phyloP scores from a whole-genome alignment of 2,797 vertebrate genomes.

The Myotis myotis region DNA sequence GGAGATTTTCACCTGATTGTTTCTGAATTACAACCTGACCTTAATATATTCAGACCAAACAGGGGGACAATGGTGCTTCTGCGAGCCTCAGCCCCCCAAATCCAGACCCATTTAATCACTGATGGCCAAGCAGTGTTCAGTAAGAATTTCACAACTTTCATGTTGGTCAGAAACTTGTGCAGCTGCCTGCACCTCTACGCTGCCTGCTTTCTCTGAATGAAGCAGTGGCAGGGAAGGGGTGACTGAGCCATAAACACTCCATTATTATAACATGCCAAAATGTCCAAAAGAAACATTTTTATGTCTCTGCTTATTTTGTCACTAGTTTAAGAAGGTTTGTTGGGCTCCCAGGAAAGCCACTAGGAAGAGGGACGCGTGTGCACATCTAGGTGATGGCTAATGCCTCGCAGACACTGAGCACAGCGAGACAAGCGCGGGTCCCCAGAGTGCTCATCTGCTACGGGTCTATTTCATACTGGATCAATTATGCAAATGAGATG shows the following conservation, averaged over 20 bases:
- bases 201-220: slow-evolving; percentile 84
- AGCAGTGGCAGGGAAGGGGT: slow-evolving; percentile 77
- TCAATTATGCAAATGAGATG: slow-evolving; percentile 87
- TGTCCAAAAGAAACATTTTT: slow-evolving; percentile 84
- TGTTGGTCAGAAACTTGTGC: slow-evolving; percentile 82
- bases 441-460: slow-evolving; percentile 85
- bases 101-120: slow-evolving; percentile 81
- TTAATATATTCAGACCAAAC: slow-evolving; percentile 77
- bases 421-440: slow-evolving; percentile 85
- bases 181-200: slow-evolving; percentile 76
- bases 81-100: slow-evolving; percentile 80
- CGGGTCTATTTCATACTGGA: slow-evolving; percentile 85
- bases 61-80: slow-evolving; percentile 69
- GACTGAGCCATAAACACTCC: slow-evolving; percentile 83
- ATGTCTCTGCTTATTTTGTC: slow-evolving; percentile 84
- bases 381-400: slow-evolving; percentile 76
- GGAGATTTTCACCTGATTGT: slow-evolving; percentile 83
- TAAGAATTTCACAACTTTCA: slow-evolving; percentile 81
- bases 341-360: slow-evolving; percentile 80
- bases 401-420: slow-evolving; percentile 83
- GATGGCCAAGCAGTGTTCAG: slow-evolving; percentile 81
- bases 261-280: slow-evolving; percentile 80
- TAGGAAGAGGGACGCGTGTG: slow-evolving; percentile 77
- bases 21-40: slow-evolving; percentile 82
- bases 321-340: slow-evolving; percentile 83